Percentiles rank a stretch among this genome's conserved stretches.
These are phyloP conservation scores for Coregonus suidteri DNA, from an alignment of 2,797 vertebrate genomes.

Conservation along the genomic window DNA sequence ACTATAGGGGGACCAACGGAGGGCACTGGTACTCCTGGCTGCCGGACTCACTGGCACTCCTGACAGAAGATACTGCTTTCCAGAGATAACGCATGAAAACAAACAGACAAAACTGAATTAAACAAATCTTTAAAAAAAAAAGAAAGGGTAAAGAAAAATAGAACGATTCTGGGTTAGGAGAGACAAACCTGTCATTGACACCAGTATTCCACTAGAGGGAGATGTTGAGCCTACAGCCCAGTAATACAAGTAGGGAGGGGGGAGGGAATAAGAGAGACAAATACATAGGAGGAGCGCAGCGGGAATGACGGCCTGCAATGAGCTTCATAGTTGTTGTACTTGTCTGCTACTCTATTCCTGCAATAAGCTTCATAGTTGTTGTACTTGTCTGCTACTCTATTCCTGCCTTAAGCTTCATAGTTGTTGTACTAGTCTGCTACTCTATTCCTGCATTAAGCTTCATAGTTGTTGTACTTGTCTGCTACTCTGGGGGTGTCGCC, in stretches of 20 bases:
- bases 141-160: no score
- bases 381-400: conserved; percentile 32
- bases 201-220: conserved; percentile 18
- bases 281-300: neutral
- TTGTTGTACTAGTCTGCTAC: conserved; percentile 32
- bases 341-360: conserved; percentile 26
- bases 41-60: neutral
- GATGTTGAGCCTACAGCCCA: conserved; percentile 15
- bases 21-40: neutral
- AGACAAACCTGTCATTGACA: neutral
- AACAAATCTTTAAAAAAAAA: no score
- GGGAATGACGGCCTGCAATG: neutral
- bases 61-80: neutral
- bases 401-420: neutral
- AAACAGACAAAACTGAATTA: no score
- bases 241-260: neutral
- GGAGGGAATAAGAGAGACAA: neutral
- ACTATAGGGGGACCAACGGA: neutral
- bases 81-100: no score
- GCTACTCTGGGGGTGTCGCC: conserved; percentile 45
- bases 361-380: conserved; percentile 7
- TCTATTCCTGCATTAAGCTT: conserved; percentile 4
- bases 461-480: conserved; percentile 26
- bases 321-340: conserved; percentile 18
- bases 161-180: neutral